These are phyloP conservation scores for Trematomus loennbergii DNA, from an alignment of 2,113 vertebrate genomes.

Conservation along the genomic window DNA sequence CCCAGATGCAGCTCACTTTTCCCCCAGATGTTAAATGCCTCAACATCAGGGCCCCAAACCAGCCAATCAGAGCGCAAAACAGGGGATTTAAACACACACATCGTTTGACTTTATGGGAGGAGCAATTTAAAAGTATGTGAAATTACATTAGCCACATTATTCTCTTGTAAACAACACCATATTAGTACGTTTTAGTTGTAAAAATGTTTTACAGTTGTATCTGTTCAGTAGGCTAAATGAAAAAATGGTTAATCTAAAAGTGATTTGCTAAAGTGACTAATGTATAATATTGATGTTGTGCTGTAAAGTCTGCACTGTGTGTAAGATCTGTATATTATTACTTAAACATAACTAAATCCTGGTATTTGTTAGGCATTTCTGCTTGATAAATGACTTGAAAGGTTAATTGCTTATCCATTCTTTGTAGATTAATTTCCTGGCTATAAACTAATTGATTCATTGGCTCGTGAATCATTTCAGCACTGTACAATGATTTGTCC, in stretches of 20 bases:
- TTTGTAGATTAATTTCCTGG: not conserved
- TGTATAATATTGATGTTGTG: not conserved
- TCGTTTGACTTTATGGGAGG: conserved; percentile 28
- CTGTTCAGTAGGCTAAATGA: not conserved
- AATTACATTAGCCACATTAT: conserved; percentile 1
- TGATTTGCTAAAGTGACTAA: not conserved
- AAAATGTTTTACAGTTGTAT: not conserved
- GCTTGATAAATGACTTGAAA: not conserved
- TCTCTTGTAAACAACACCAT: not conserved
- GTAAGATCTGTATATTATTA: not conserved
- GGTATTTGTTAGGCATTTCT: not conserved
- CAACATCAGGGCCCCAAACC: conserved; percentile 9
- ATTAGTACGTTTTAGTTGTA: not conserved
- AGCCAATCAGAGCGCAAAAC: conserved; percentile 63
- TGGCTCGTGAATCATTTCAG: not conserved
- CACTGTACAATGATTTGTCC: not conserved
- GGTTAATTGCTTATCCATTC: not conserved
- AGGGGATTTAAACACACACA: conserved; percentile 45
- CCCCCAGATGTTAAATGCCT: conserved; percentile 74
- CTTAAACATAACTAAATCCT: too few relatives aligned
- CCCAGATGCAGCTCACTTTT: conserved; percentile 49
- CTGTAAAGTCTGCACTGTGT: not conserved
- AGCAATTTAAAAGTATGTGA: conserved; percentile 2
- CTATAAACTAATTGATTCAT: not conserved
- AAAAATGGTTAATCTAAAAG: not conserved